A percentile compares a stretch with the other conserved stretches of the same genome.
phyloP scores from a whole-genome alignment of 92 coral and sea anemone genomes.

The Bergia sp. region DNA sequence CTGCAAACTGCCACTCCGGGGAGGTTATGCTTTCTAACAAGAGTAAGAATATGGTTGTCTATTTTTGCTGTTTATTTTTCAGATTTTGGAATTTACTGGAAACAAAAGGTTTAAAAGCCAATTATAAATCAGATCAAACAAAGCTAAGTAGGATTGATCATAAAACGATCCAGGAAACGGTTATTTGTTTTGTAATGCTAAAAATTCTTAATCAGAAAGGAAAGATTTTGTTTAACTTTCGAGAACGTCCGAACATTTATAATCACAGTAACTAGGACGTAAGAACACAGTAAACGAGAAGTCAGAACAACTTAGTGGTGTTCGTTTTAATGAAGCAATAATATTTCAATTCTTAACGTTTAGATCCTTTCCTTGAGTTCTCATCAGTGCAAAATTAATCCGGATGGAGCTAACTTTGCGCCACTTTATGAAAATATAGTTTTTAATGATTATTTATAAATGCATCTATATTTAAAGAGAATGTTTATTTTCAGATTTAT shows the following conservation, averaged over 20 bases:
- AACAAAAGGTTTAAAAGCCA: too few relatives aligned
- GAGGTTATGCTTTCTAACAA: neutral
- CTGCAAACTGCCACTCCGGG: neutral
- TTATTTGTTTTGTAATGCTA: neutral
- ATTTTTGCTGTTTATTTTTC: too few relatives aligned
- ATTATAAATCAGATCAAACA: too few relatives aligned
- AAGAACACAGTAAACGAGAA: neutral
- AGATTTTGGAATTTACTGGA: too few relatives aligned
- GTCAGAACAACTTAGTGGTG: neutral
- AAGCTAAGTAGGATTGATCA: neutral
- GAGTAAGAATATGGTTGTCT: neutral
- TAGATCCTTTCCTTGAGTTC: neutral
- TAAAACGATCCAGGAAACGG: neutral
- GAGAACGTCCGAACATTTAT: neutral
- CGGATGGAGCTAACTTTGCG: neutral
- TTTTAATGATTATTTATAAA: constrained; percentile 4
- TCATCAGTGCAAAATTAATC: neutral
- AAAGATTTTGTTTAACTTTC: too few relatives aligned
- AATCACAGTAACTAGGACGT: too few relatives aligned
- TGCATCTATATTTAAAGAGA: neutral
- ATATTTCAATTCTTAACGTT: too few relatives aligned
- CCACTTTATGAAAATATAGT: neutral
- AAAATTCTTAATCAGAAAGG: neutral
- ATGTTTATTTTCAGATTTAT: constrained; percentile 11
- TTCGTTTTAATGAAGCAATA: neutral